Evolutionary conservation across 1,140 invertebrate species (phyloP).

Genomic region (Reticulitermes speratus): DNA sequence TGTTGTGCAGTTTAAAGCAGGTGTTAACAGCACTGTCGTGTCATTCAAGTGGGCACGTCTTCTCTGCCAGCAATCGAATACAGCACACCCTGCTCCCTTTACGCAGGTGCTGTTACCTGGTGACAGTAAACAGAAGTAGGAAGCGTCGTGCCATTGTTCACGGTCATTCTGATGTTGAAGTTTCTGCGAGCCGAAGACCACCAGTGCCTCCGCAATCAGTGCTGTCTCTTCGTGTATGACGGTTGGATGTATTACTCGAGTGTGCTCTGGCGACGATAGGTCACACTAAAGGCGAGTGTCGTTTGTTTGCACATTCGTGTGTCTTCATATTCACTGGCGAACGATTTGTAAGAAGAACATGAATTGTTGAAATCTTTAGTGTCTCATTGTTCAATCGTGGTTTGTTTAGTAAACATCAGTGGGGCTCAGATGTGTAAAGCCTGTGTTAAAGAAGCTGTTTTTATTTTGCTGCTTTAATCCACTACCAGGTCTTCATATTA

Average conservation of each 20-base stretch:
- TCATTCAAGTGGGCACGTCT: background rate
- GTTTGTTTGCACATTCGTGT: background rate
- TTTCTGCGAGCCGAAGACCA: background rate
- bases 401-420: background rate
- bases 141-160: background rate
- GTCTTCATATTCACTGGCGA: background rate
- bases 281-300: background rate
- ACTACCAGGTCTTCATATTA: background rate
- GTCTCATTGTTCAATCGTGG: background rate
- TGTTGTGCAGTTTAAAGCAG: too few species aligned
- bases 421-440: background rate
- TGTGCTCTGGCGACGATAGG: background rate
- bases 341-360: background rate
- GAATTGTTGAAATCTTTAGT: background rate
- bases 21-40: too few species aligned
- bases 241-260: background rate
- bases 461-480: background rate
- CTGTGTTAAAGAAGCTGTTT: background rate
- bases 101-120: background rate
- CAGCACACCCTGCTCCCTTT: background rate
- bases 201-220: background rate
- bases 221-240: background rate
- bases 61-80: background rate
- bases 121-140: background rate
- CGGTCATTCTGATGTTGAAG: background rate